phyloP scores from a whole-genome alignment of 2,797 vertebrate species.

The Chlorospingus flavigularis region DNA sequence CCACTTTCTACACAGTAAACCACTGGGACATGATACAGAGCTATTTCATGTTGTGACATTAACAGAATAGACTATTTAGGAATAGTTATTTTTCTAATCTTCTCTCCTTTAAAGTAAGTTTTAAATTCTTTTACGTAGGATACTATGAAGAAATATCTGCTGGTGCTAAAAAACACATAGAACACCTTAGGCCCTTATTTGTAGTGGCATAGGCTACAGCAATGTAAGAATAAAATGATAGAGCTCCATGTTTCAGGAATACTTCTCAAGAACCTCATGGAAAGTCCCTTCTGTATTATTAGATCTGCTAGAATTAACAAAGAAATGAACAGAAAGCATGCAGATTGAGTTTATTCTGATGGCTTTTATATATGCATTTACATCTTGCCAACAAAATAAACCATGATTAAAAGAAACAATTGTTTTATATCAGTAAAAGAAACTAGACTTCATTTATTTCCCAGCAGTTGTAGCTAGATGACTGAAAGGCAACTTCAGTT shows the following conservation, averaged over 20 bases:
- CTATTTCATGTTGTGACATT: not conserved
- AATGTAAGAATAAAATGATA: not conserved
- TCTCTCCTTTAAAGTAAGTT: not conserved
- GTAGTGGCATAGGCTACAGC: rapidly evolving
- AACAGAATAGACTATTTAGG: not conserved
- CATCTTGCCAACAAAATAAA: not conserved
- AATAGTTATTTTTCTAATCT: not conserved
- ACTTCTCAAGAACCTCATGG: not conserved
- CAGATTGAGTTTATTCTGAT: not conserved
- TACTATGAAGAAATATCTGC: not conserved
- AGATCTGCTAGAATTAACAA: not conserved
- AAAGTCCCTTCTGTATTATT: not conserved
- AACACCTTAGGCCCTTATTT: not conserved
- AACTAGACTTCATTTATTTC: not conserved
- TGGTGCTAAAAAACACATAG: not conserved
- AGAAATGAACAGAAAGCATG: not conserved
- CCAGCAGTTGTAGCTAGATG: not conserved
- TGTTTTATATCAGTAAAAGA: not conserved
- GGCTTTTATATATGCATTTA: not conserved
- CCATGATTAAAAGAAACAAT: not conserved
- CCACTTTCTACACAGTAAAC: not conserved
- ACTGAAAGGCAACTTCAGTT: not conserved
- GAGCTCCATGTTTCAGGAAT: not conserved
- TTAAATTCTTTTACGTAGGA: not conserved
- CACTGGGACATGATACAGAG: not conserved